A percentile compares a stretch with the other conserved stretches of the same genome.
Conservation (phyloP, 2,888 invertebrate species). For the Ypsolopha scabrella region DNA sequence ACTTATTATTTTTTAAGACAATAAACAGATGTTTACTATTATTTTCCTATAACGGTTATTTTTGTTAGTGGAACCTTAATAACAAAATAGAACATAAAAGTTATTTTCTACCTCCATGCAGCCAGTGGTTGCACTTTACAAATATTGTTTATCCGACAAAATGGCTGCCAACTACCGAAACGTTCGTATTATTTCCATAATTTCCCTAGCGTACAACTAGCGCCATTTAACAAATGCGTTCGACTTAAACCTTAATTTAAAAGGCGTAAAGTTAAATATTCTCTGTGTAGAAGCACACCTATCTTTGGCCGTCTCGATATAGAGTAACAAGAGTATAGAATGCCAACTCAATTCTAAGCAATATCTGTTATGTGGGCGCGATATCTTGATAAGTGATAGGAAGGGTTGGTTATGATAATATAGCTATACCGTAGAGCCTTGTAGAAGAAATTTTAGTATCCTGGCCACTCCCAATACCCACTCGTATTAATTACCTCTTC, state of each 20-base stretch:
- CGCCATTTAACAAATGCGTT: slow-evolving; percentile 6
- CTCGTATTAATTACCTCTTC: too few species aligned
- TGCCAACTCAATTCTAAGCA: slow-evolving; percentile 1
- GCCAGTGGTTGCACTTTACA: slow-evolving; percentile 20
- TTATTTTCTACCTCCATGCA: neutral
- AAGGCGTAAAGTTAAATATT: neutral
- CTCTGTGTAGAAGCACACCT: neutral
- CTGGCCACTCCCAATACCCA: too few species aligned
- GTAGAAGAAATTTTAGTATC: too few species aligned
- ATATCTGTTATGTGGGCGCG: neutral
- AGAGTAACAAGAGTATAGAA: slow-evolving; percentile 1
- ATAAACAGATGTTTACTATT: too few species aligned
- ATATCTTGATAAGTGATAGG: slow-evolving; percentile 1
- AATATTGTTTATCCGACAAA: slow-evolving; percentile 38
- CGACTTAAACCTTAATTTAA: neutral
- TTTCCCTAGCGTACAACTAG: slow-evolving; percentile 30
- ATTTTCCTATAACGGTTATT: too few species aligned
- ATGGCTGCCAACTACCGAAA: slow-evolving; percentile 33
- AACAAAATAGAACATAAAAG: too few species aligned
- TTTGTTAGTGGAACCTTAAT: too few species aligned
- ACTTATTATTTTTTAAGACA: too few species aligned
- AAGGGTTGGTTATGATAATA: neutral
- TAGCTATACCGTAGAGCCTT: too few species aligned
- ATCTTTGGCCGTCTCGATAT: neutral
- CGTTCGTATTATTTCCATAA: slow-evolving; percentile 35